A percentile compares a stretch with the other conserved stretches of the same genome.
Conservation (phyloP, 2,797 vertebrate species). For the Gila robusta region DNA sequence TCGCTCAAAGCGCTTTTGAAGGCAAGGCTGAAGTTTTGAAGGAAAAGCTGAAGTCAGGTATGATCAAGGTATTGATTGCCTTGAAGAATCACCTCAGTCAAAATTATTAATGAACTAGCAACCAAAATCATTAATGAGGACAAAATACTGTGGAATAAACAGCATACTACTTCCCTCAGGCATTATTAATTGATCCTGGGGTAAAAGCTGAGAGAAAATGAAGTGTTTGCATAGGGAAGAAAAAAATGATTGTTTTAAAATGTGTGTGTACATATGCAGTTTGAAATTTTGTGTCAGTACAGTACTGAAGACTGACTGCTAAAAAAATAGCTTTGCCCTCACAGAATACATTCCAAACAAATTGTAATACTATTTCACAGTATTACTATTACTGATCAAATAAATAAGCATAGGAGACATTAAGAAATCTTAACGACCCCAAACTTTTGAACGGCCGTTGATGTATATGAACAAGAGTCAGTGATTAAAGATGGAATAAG, state of each 20-base stretch:
- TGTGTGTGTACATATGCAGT: background rate
- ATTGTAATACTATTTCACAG: background rate
- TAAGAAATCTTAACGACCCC: background rate
- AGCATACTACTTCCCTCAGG: constrained; percentile 12
- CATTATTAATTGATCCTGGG: constrained; percentile 53
- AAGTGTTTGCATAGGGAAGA: constrained; percentile 19
- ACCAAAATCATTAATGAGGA: constrained; percentile 58
- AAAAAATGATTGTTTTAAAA: background rate
- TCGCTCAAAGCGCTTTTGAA: constrained; percentile 47
- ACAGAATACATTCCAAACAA: background rate
- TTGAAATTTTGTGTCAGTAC: background rate
- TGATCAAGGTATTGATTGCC: constrained; percentile 68
- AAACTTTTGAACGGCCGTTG: background rate
- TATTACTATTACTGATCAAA: background rate
- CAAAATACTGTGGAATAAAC: constrained; percentile 47
- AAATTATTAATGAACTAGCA: constrained; percentile 67
- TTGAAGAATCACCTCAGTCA: constrained; percentile 72
- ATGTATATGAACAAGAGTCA: background rate
- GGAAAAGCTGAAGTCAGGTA: constrained; percentile 63
- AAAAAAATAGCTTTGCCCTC: background rate
- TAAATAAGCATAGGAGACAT: background rate
- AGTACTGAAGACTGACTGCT: background rate
- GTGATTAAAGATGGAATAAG: background rate
- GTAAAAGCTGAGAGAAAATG: constrained; percentile 34
- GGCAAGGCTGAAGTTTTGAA: constrained; percentile 57